These are phyloP conservation scores for Spinus pinus DNA, from an alignment of 2,797 vertebrate species.

Conservation along the genomic window DNA sequence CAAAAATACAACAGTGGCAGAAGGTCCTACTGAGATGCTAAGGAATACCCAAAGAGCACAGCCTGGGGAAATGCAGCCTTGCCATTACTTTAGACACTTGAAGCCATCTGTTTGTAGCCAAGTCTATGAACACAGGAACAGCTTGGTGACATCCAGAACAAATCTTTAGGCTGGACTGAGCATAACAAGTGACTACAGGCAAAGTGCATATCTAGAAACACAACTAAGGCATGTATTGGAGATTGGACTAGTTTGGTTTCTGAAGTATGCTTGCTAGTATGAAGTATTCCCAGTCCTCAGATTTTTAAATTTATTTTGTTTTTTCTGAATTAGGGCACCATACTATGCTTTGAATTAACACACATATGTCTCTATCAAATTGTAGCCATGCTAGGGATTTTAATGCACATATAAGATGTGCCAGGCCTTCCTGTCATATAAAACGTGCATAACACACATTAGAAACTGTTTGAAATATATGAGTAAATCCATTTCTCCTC, in stretches of 20 bases:
- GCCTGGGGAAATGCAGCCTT: not conserved
- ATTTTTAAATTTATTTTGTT: too few relatives aligned
- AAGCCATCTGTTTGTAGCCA: not conserved
- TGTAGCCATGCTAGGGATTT: not conserved
- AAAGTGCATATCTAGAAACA: not conserved
- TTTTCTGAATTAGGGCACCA: not conserved
- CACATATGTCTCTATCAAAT: rapidly evolving
- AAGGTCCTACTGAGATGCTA: not conserved
- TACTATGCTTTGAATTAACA: not conserved
- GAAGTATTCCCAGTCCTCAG: not conserved
- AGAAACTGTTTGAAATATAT: not conserved
- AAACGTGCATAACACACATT: not conserved
- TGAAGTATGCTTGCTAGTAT: not conserved
- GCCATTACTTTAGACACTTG: not conserved
- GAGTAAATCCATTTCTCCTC: not conserved
- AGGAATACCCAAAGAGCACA: not conserved
- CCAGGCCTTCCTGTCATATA: not conserved
- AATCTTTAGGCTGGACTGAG: not conserved
- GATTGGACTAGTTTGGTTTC: not conserved
- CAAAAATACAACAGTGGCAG: not conserved
- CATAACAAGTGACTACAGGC: not conserved
- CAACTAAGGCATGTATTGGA: not conserved
- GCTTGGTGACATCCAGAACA: not conserved
- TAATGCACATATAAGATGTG: not conserved
- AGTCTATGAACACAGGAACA: not conserved